Evolutionary conservation across 2,797 vertebrate genomes (phyloP).

Genomic region (Chlorospingus flavigularis): DNA sequence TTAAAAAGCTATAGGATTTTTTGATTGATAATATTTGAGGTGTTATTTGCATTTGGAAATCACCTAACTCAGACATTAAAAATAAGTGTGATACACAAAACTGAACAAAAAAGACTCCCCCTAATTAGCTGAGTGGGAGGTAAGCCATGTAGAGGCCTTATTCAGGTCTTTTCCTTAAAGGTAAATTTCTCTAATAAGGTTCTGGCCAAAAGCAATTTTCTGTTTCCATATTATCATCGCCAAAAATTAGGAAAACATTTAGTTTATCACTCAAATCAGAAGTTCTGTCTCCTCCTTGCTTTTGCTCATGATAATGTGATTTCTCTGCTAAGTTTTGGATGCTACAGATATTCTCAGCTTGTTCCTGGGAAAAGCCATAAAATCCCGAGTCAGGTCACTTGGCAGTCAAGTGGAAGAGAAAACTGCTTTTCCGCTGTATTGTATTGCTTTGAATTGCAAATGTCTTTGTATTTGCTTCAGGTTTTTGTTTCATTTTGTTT

Average conservation of each 20-base stretch:
- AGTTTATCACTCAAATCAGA: not conserved
- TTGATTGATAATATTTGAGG: not conserved
- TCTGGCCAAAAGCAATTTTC: not conserved
- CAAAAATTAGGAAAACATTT: not conserved
- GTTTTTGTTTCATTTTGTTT: not conserved
- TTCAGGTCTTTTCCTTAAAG: not conserved
- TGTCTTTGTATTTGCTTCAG: slow-evolving; percentile 32
- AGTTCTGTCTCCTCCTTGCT: not conserved
- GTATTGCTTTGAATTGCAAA: slow-evolving; percentile 59
- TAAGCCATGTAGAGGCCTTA: not conserved
- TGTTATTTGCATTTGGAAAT: not conserved
- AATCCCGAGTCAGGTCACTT: slow-evolving; percentile 52
- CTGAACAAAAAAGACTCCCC: not conserved
- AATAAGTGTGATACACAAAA: not conserved
- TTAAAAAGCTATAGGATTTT: accelerated
- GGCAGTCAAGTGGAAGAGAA: slow-evolving; percentile 55
- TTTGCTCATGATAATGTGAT: not conserved
- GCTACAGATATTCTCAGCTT: not conserved
- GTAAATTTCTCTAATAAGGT: not conserved
- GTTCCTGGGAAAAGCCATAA: slow-evolving; percentile 35
- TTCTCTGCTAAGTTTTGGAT: not conserved
- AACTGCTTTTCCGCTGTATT: slow-evolving; percentile 36
- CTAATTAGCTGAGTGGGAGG: not conserved
- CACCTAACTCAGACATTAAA: not conserved
- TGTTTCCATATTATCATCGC: not conserved